These are phyloP conservation scores for Patella depressa DNA, from an alignment of 2,888 invertebrate species.

Conservation along the genomic window DNA sequence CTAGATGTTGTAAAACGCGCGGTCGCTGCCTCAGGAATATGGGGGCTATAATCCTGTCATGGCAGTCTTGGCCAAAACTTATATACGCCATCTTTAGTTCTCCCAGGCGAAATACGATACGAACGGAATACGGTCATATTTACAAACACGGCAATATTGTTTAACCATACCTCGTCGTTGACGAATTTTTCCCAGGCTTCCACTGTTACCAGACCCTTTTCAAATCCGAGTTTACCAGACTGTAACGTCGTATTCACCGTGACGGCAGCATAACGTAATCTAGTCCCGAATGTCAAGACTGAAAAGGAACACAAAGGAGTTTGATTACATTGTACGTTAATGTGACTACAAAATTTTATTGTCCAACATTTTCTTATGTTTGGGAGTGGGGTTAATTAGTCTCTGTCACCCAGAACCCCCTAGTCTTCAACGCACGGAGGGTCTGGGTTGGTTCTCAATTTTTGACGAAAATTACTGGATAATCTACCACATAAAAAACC, in stretches of 20 bases:
- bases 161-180: conserved; percentile 42
- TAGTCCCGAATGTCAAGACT: conserved; percentile 50
- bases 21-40: no score
- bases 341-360: not conserved
- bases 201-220: conserved; percentile 52
- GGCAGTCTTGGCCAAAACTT: no score
- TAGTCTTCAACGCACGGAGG: no score
- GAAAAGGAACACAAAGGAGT: not conserved
- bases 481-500: no score
- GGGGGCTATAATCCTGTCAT: no score
- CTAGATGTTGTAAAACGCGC: no score
- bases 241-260: conserved; percentile 57
- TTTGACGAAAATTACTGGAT: no score
- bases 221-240: conserved; percentile 49
- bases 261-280: conserved; percentile 55
- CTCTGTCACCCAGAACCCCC: no score
- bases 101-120: no score
- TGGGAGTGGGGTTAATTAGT: not conserved
- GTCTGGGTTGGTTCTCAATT: no score
- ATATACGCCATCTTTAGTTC: no score
- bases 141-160: not conserved
- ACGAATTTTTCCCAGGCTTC: conserved; percentile 57
- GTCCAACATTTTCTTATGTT: not conserved
- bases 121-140: not conserved
- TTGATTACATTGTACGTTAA: no score